Percentiles rank a stretch among this genome's conserved stretches.
Conservation (phyloP, 2,888 invertebrate species). For the Apotomis betuletana region DNA sequence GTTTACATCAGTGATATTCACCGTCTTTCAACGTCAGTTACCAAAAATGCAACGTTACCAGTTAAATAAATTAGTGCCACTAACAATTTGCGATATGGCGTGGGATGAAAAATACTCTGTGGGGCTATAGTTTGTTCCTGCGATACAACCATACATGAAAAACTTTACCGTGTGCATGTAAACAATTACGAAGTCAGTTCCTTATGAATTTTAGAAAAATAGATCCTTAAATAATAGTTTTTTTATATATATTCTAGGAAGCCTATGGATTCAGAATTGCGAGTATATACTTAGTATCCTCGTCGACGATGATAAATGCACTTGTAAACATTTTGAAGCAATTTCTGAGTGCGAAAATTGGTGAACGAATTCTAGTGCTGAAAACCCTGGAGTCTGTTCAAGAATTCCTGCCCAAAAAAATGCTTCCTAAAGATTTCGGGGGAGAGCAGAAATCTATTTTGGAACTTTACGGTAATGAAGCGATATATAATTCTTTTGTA, state of each 20-base stretch:
- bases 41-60: too few relatives aligned
- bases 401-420: slow-evolving; percentile 52
- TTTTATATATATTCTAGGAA: slow-evolving; percentile 55
- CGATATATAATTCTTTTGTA: background rate
- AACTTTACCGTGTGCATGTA: too few relatives aligned
- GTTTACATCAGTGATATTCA: too few relatives aligned
- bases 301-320: slow-evolving; percentile 57
- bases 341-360: slow-evolving; percentile 58
- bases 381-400: slow-evolving; percentile 52
- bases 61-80: too few relatives aligned
- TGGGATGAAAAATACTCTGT: too few relatives aligned
- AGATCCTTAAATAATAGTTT: too few relatives aligned
- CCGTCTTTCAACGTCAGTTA: too few relatives aligned
- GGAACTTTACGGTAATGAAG: slow-evolving; percentile 53
- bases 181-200: too few relatives aligned
- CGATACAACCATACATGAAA: too few relatives aligned
- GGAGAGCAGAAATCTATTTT: slow-evolving; percentile 55
- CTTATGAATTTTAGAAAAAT: too few relatives aligned
- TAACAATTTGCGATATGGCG: too few relatives aligned
- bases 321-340: slow-evolving; percentile 58
- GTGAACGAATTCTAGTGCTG: slow-evolving; percentile 53
- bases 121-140: too few relatives aligned
- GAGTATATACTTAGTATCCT: slow-evolving; percentile 58
- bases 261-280: slow-evolving; percentile 63
- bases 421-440: slow-evolving; percentile 65